phyloP scores from a whole-genome alignment of 2,888 invertebrate genomes.

The Bugula neritina region DNA sequence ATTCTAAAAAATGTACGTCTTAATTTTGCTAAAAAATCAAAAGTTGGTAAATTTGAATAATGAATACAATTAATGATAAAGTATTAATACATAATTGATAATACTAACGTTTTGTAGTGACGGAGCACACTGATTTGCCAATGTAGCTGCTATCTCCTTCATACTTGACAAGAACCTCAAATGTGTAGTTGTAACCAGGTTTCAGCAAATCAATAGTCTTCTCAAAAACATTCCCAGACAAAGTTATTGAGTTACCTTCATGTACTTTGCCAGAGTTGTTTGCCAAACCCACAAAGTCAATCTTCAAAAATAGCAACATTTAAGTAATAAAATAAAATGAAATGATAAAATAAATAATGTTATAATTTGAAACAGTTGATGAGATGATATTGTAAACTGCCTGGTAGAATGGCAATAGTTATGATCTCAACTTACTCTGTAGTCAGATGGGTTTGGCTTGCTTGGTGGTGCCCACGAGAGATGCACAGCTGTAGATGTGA shows the following conservation, averaged over 20 bases:
- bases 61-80: too few relatives aligned
- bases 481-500: not conserved
- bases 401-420: too few relatives aligned
- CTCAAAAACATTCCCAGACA: not conserved
- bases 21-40: too few relatives aligned
- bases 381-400: too few relatives aligned
- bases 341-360: too few relatives aligned
- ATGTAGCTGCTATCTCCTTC: not conserved
- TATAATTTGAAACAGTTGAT: too few relatives aligned
- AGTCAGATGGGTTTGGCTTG: not conserved
- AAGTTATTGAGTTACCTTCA: not conserved
- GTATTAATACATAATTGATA: too few relatives aligned
- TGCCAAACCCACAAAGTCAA: not conserved
- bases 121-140: not conserved
- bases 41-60: too few relatives aligned
- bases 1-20: too few relatives aligned
- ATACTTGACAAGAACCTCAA: not conserved
- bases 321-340: too few relatives aligned
- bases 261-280: not conserved
- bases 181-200: not conserved
- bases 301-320: too few relatives aligned
- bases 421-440: constrained; percentile 1
- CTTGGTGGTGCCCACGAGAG: not conserved
- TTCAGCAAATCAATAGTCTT: not conserved
- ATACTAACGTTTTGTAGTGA: not conserved